Conservation (phyloP, 2,113 vertebrate species). For the Passer montanus region DNA sequence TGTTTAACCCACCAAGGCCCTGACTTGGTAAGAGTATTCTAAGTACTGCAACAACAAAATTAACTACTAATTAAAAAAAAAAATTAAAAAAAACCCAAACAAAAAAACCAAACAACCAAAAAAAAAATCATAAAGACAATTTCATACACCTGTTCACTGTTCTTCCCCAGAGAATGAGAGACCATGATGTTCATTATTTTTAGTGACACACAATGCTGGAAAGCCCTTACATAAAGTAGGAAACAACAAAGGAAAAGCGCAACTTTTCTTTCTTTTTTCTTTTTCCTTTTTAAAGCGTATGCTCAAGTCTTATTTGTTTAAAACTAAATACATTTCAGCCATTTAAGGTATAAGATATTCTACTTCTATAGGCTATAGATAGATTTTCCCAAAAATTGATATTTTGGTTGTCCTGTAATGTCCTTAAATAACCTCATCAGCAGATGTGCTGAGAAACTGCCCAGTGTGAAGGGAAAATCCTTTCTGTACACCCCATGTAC, state of each 20-base stretch:
- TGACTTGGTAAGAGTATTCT: neutral
- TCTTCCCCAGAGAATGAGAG: neutral
- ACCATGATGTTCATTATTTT: neutral
- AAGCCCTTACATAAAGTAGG: neutral
- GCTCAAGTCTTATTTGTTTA: neutral
- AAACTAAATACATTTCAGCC: neutral
- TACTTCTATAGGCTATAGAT: neutral
- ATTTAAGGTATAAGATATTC: neutral
- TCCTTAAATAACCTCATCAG: neutral
- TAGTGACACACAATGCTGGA: neutral
- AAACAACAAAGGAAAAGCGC: neutral
- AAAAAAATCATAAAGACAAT: neutral
- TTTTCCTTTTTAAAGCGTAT: neutral
- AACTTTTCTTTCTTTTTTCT: fast-evolving
- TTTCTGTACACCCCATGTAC: neutral
- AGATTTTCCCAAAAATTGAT: neutral
- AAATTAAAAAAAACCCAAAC: neutral
- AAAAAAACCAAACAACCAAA: no score
- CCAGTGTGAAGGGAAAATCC: neutral
- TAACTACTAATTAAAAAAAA: neutral
- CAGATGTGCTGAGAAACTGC: neutral
- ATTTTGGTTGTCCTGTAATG: neutral
- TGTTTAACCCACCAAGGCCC: neutral
- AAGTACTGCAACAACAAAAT: neutral
- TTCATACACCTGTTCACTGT: neutral